phyloP scores from a whole-genome alignment of 2,113 vertebrate genomes.

The Nothocercus nigrocapillus region DNA sequence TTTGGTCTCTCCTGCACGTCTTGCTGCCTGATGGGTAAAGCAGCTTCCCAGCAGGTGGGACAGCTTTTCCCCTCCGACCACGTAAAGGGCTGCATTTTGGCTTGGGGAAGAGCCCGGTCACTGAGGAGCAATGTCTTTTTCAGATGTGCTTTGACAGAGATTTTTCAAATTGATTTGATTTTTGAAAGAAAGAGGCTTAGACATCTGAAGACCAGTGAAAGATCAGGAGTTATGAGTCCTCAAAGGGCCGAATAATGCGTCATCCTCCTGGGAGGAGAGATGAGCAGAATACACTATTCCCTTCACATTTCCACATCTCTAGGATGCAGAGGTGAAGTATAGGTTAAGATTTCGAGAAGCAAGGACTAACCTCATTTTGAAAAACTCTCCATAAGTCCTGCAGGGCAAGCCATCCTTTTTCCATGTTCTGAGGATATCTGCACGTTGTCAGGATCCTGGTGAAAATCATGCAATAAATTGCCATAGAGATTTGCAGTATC shows the following conservation, averaged over 20 bases:
- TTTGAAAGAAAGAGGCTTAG: not conserved
- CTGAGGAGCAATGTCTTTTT: not conserved
- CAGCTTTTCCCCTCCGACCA: not conserved
- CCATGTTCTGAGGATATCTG: not conserved
- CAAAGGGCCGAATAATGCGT: not conserved
- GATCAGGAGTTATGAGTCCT: not conserved
- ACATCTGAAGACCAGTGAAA: not conserved
- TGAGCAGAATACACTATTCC: not conserved
- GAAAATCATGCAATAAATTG: not conserved
- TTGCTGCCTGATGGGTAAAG: not conserved
- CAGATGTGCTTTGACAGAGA: not conserved
- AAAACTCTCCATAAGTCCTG: not conserved
- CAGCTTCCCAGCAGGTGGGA: rapidly evolving
- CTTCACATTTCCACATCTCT: not conserved
- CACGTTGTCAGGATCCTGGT: slow-evolving; percentile 11
- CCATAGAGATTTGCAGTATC: slow-evolving; percentile 28
- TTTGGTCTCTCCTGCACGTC: not conserved
- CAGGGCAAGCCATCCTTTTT: not conserved
- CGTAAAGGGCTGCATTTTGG: not conserved
- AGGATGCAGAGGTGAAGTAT: not conserved
- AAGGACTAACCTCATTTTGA: not conserved
- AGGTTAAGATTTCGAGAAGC: not conserved
- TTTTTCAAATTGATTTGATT: not conserved
- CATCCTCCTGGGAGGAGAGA: no score
- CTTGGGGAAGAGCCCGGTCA: not conserved